Base-by-base conservation (phyloP, 30 jellyfish, hydroid and myxozoan species). In the Aurelia sp. region DNA sequence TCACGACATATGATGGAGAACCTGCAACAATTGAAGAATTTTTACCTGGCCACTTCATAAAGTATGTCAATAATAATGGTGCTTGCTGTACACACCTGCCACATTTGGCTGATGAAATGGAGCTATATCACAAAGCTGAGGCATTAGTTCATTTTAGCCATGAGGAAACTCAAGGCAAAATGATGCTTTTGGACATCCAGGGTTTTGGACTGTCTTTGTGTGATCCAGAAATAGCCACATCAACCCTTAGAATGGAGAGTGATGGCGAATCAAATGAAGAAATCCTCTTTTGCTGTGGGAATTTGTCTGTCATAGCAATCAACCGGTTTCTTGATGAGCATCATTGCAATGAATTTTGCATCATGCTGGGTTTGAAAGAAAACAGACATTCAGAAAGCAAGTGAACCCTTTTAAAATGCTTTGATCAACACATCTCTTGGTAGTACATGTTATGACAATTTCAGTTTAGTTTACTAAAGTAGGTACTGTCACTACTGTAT, bases 11-110 rank as follows among this genome's bases (percentile, higher is more conserved):
- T 24, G 21, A 63, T n/a, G n/a, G n/a, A n/a, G n/a, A n/a, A n/a
- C n/a, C 89, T 59, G 89, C 81, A 4, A 60, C 80, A 4, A 19
- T 78, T 40, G 89, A 78, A 78, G 89, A 78, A 78, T 78, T 11
- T 38, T 30, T 78, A 4, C 67, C 30, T 31, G 81, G 89, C n/a
- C 20, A 4, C n/a, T 78, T 78, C 64, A 20, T 5, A 4, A 78
- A 78, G 48, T 76, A 53, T 41, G 63, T 76, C 13, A 76, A 76
- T 62, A 76, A 76, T 80, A 60, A 76, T 76, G 88, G 88, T 20
- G 16, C 12, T 20, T 63, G 30, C 30, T n/a, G n/a, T n/a, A n/a
- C n/a, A n/a, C n/a, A n/a, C n/a, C n/a, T n/a, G n/a, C n/a, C n/a
- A n/a, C n/a, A n/a, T n/a, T n/a, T n/a, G n/a, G n/a, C n/a, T n/a